These are phyloP conservation scores for Drosophila antonietae DNA, from an alignment of 2,888 invertebrate genomes.

Conservation along the genomic window DNA sequence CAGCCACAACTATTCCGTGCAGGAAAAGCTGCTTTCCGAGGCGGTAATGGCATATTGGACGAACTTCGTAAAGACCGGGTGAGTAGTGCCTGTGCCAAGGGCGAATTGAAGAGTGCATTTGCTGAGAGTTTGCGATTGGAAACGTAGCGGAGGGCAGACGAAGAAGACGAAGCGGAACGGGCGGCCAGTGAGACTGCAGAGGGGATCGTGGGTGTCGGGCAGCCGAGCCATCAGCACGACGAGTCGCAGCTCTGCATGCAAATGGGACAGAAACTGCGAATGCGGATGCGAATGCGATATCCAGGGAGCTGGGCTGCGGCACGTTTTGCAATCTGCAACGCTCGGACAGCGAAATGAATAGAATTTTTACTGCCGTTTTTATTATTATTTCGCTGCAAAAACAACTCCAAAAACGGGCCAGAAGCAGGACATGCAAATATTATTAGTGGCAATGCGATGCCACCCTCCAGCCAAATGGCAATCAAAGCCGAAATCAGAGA, in stretches of 20 bases:
- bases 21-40: constrained; percentile 93
- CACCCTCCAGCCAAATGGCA: constrained; percentile 40
- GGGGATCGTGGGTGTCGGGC: neutral
- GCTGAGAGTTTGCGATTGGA: constrained; percentile 59
- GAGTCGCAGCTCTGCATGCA: constrained; percentile 65
- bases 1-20: constrained; percentile 89
- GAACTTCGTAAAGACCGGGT: constrained; percentile 96
- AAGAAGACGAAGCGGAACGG: neutral
- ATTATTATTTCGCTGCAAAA: constrained; percentile 64
- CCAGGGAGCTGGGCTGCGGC: constrained; percentile 50
- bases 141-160: constrained; percentile 8
- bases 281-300: constrained; percentile 37
- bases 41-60: constrained; percentile 95
- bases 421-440: constrained; percentile 64
- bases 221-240: constrained; percentile 49
- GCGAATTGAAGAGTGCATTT: constrained; percentile 69
- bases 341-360: constrained; percentile 79
- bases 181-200: neutral
- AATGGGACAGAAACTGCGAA: constrained; percentile 42
- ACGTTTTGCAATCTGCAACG: constrained; percentile 78
- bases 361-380: constrained; percentile 78
- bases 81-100: constrained; percentile 81
- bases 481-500: constrained; percentile 67
- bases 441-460: constrained; percentile 57
- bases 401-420: constrained; percentile 36